A percentile compares a stretch with the other conserved stretches of the same genome.
phyloP scores from a whole-genome alignment of 2,888 invertebrate species.

The Thelaira solivaga region DNA sequence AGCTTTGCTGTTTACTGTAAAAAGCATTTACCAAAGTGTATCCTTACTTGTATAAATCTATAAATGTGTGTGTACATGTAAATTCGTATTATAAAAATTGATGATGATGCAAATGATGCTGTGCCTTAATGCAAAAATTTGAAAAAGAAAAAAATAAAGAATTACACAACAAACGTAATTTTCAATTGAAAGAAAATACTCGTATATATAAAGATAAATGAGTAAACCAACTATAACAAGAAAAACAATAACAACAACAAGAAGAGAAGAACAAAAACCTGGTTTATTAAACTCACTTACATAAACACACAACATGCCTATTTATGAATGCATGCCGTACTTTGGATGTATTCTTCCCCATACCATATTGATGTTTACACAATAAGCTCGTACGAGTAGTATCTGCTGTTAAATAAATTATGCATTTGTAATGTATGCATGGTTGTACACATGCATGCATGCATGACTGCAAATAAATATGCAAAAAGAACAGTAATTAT shows the following conservation, averaged over 20 bases:
- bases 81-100: slow-evolving; percentile 49
- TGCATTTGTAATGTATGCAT: too few relatives aligned
- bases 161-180: slow-evolving; percentile 29
- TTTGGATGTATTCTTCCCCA: neutral
- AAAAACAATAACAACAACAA: neutral
- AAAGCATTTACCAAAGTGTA: neutral
- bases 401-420: slow-evolving; percentile 28
- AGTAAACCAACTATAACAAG: slow-evolving; percentile 8
- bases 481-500: slow-evolving; percentile 48
- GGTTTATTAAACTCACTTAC: slow-evolving; percentile 24
- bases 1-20: too few relatives aligned
- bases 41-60: neutral
- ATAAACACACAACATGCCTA: neutral
- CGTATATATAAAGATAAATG: slow-evolving; percentile 61
- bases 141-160: slow-evolving; percentile 4
- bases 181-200: slow-evolving; percentile 56
- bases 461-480: slow-evolving; percentile 46
- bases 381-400: neutral
- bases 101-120: slow-evolving; percentile 61
- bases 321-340: neutral
- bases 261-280: neutral
- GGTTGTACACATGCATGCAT: slow-evolving; percentile 43
- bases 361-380: neutral
- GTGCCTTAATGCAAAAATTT: slow-evolving; percentile 38
- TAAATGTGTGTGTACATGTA: neutral